Percentiles rank a stretch among this genome's conserved stretches.
phyloP scores from a whole-genome alignment of 2,113 vertebrate genomes.

The Serilophus lunatus region DNA sequence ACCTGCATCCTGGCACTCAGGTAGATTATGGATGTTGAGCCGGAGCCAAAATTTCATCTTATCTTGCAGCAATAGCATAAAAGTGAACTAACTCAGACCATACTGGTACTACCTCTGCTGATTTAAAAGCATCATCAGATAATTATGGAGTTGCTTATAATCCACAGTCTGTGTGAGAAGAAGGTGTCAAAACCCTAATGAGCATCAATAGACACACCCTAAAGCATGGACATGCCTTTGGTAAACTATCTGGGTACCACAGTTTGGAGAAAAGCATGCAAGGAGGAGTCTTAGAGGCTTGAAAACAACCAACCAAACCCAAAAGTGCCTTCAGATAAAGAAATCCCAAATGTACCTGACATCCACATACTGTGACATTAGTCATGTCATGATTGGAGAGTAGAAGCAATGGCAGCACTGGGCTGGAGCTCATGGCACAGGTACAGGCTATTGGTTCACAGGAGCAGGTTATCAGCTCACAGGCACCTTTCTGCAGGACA shows the following conservation, averaged over 20 bases:
- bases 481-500: background rate
- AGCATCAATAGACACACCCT: background rate
- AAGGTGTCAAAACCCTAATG: background rate
- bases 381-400: fast-evolving
- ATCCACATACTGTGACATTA: fast-evolving
- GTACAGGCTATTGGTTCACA: fast-evolving
- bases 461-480: fast-evolving
- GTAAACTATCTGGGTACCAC: background rate
- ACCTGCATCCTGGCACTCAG: background rate
- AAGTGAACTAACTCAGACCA: background rate
- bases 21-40: background rate
- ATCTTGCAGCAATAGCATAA: background rate
- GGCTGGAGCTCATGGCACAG: background rate
- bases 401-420: background rate
- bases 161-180: no score
- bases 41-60: background rate
- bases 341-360: fast-evolving
- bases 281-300: background rate
- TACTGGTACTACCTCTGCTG: background rate
- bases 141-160: background rate
- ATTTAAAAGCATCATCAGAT: background rate
- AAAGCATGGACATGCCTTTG: fast-evolving
- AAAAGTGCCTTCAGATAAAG: background rate
- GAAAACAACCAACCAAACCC: background rate
- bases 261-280: background rate